A percentile compares a stretch with the other conserved stretches of the same genome.
Conservation (phyloP, 2,113 vertebrate genomes). For the Cavia porcellus region DNA sequence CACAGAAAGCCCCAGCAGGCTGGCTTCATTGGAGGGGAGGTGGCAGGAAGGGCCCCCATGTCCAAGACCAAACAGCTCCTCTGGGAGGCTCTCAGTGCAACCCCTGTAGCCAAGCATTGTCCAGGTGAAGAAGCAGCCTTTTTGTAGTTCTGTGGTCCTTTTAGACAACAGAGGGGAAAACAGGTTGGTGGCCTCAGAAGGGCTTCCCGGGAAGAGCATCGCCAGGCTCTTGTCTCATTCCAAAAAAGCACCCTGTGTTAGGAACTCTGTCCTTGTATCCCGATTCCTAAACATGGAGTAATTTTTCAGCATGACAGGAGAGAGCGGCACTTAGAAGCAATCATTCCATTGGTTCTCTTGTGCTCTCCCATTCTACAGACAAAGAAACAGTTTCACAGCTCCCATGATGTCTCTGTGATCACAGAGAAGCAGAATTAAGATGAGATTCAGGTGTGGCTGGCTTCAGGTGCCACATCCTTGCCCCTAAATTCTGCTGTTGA, state of each 20-base stretch:
- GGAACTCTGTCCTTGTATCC: background rate
- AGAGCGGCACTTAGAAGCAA: rapidly evolving
- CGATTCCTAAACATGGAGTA: background rate
- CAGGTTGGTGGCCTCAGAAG: background rate
- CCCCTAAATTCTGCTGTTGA: background rate
- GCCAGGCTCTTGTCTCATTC: background rate
- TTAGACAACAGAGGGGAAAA: background rate
- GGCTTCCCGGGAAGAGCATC: background rate
- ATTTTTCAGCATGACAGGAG: background rate
- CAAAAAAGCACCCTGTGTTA: background rate
- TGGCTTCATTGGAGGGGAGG: background rate
- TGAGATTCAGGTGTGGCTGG: background rate
- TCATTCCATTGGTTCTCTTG: background rate
- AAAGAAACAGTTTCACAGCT: background rate
- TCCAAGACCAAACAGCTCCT: background rate
- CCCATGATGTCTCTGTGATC: background rate
- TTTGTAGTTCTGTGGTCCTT: background rate
- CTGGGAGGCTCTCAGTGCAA: background rate
- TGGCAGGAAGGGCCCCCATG: background rate
- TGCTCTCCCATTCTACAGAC: background rate
- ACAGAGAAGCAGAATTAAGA: background rate
- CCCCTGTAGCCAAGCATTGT: background rate
- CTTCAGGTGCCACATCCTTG: background rate
- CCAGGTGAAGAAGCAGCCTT: background rate
- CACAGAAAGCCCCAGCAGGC: background rate